phyloP scores from a whole-genome alignment of 1,140 invertebrate genomes.

The Nylanderia fulva region DNA sequence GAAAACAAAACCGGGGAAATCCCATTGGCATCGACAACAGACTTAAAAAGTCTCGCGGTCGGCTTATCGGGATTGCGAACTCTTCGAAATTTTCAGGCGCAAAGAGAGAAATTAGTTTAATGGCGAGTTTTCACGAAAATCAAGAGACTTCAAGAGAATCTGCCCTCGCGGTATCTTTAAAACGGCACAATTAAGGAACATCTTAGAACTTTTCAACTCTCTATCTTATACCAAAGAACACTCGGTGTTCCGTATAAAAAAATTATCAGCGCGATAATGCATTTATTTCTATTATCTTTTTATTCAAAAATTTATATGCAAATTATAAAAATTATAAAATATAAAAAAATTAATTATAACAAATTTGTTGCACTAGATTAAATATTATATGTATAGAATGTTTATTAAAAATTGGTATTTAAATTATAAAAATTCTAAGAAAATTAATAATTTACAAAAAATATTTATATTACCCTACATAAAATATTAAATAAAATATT shows the following conservation, averaged over 20 bases:
- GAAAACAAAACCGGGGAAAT: slow-evolving; percentile 68
- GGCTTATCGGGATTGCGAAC: slow-evolving; percentile 51
- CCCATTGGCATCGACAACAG: slow-evolving; percentile 53
- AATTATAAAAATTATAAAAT: neutral
- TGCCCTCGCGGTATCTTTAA: neutral
- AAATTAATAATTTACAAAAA: too few relatives aligned
- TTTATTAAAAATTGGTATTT: too few relatives aligned
- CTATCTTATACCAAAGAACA: neutral
- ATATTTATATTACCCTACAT: too few relatives aligned
- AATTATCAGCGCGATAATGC: too few relatives aligned
- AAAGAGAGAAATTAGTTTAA: slow-evolving; percentile 30
- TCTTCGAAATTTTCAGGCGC: slow-evolving; percentile 29
- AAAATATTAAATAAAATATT: too few relatives aligned
- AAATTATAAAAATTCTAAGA: too few relatives aligned
- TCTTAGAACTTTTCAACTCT: slow-evolving; percentile 9
- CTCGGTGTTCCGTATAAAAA: neutral
- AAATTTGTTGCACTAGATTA: too few relatives aligned
- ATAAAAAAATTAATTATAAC: too few relatives aligned
- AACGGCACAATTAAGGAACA: neutral
- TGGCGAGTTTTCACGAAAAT: neutral
- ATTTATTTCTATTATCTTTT: too few relatives aligned
- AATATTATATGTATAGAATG: too few relatives aligned
- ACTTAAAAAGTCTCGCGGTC: slow-evolving; percentile 59
- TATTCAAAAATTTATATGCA: too few relatives aligned
- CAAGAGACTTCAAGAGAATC: neutral